Conservation (phyloP, 2,113 vertebrate genomes). For the Dolichallabes microphthalmus region DNA sequence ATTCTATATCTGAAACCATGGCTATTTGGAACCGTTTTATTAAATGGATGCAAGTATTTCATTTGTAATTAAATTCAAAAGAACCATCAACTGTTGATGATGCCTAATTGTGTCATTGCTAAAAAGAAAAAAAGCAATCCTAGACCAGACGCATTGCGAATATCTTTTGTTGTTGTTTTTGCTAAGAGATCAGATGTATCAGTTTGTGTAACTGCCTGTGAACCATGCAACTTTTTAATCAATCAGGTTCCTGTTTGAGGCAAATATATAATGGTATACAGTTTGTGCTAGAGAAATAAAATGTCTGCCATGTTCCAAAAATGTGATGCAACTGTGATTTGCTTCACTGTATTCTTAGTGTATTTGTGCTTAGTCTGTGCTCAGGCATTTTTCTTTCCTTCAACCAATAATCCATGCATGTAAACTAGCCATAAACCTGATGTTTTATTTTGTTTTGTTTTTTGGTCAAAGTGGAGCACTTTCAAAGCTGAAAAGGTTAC, state of each 20-base stretch:
- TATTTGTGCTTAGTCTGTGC: neutral
- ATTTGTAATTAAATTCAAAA: slow-evolving; percentile 4
- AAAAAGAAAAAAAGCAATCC: neutral
- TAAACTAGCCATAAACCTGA: neutral
- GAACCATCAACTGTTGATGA: neutral
- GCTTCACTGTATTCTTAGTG: neutral
- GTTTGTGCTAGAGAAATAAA: neutral
- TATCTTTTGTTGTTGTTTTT: neutral
- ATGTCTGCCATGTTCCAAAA: neutral
- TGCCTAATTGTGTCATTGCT: neutral
- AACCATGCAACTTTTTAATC: neutral
- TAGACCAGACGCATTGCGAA: neutral
- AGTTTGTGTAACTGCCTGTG: neutral
- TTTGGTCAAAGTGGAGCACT: neutral
- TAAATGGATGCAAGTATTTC: neutral
- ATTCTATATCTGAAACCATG: neutral
- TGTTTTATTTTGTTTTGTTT: neutral
- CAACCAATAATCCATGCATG: neutral
- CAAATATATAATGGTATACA: neutral
- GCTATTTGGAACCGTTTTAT: neutral
- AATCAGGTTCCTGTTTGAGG: neutral
- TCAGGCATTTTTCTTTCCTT: neutral
- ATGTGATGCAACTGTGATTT: neutral
- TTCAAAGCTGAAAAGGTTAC: neutral
- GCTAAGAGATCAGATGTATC: neutral